phyloP scores from a whole-genome alignment of 2,888 invertebrate species.

The Ethmia dodecea region DNA sequence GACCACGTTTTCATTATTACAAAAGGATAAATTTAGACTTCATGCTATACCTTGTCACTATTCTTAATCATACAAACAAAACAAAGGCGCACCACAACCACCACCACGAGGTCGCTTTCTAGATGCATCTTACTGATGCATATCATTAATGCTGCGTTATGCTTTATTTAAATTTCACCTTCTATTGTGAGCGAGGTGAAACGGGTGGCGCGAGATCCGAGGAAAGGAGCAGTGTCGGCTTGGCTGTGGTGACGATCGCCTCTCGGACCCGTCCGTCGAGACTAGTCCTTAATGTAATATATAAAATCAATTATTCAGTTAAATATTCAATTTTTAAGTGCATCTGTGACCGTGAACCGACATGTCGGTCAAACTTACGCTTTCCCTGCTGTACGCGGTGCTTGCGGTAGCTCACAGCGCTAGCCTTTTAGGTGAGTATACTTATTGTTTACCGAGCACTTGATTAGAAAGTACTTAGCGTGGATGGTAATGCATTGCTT shows the following conservation, averaged over 20 bases:
- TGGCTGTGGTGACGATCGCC: conserved; percentile 59
- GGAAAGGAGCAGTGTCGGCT: conserved; percentile 64
- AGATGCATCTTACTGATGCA: conserved; percentile 65
- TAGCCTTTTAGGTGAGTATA: conserved; percentile 68
- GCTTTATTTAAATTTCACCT: conserved; percentile 77
- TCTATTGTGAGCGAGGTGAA: conserved; percentile 73
- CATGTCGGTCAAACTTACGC: conserved; percentile 60
- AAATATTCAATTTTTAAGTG: conserved; percentile 32
- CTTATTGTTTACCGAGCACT: conserved; percentile 23
- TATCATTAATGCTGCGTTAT: conserved; percentile 62
- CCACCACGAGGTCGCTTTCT: conserved; percentile 46
- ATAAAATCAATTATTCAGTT: conserved; percentile 26
- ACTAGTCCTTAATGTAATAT: conserved; percentile 34
- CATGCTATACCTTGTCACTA: no score
- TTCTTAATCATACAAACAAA: no score
- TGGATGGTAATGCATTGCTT: conserved; percentile 13
- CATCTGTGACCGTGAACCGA: conserved; percentile 25
- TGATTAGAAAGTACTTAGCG: conserved; percentile 28
- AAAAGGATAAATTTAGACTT: no score
- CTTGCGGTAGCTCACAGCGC: conserved; percentile 47
- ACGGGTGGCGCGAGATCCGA: conserved; percentile 60
- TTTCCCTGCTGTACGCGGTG: conserved; percentile 46
- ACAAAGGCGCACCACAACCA: no score
- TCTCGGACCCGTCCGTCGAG: conserved; percentile 27
- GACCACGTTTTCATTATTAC: no score